Conservation (phyloP, 2,797 vertebrate genomes). For the Pantherophis alleghaniensis region DNA sequence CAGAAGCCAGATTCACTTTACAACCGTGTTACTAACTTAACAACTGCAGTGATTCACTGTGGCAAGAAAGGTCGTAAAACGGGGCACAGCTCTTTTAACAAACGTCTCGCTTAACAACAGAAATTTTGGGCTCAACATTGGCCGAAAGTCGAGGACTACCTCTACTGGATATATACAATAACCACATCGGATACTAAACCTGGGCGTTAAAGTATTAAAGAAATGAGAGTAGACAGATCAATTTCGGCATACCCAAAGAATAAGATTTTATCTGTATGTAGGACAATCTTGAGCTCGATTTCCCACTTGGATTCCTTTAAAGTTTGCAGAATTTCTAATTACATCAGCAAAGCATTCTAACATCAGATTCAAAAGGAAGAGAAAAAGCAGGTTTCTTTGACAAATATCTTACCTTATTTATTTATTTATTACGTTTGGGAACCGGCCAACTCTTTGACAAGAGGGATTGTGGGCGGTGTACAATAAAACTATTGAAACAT, state of each 20-base stretch:
- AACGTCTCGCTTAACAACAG: not conserved
- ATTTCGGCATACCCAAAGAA: not conserved
- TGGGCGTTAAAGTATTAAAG: not conserved
- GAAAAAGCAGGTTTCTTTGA: not conserved
- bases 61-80: not conserved
- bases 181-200: not conserved
- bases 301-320: not conserved
- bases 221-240: not conserved
- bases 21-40: too few species aligned
- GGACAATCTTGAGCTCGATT: not conserved
- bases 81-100: not conserved
- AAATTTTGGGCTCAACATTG: not conserved
- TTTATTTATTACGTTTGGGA: not conserved
- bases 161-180: not conserved
- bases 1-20: too few species aligned
- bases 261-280: not conserved
- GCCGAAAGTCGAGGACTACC: not conserved
- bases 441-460: not conserved
- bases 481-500: not conserved
- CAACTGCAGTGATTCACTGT: too few species aligned
- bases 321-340: not conserved
- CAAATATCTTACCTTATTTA: not conserved
- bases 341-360: not conserved
- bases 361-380: not conserved
- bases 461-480: not conserved